Evolutionary conservation across 2,113 vertebrate species (phyloP).

Genomic region (Rutilus rutilus): DNA sequence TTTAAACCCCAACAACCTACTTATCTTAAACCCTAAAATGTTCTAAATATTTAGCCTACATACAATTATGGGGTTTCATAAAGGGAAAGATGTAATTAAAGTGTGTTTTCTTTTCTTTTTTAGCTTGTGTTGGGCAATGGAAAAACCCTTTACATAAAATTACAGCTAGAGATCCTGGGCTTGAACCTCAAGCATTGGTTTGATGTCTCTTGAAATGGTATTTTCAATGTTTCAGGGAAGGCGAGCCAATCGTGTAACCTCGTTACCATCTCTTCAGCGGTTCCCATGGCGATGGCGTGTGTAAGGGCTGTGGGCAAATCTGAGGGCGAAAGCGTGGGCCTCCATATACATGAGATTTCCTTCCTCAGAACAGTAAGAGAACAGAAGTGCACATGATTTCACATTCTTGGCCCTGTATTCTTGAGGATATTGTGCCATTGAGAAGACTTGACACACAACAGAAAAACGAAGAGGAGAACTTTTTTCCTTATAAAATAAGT

Average conservation of each 20-base stretch:
- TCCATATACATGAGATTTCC: conserved; percentile 10
- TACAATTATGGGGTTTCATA: neutral
- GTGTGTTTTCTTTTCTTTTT: neutral
- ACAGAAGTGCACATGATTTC: neutral
- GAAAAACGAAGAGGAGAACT: neutral
- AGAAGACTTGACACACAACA: neutral
- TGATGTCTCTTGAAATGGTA: neutral
- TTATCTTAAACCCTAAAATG: neutral
- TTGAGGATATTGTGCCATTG: neutral
- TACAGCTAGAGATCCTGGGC: neutral
- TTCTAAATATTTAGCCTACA: neutral
- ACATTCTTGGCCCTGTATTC: neutral
- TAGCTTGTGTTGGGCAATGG: neutral
- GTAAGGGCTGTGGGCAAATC: conserved; percentile 13
- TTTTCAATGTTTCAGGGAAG: conserved; percentile 14
- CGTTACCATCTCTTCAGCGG: neutral
- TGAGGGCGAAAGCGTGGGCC: conserved; percentile 21
- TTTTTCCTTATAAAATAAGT: neutral
- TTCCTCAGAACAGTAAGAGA: conserved; percentile 3
- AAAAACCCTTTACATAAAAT: neutral
- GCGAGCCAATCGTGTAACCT: neutral
- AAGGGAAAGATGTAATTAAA: neutral
- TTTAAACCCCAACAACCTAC: neutral
- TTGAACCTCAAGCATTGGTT: neutral
- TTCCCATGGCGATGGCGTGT: conserved; percentile 22